A percentile compares a stretch with the other conserved stretches of the same genome.
phyloP scores from a whole-genome alignment of 1,140 invertebrate genomes.

The Olivierus martensii region DNA sequence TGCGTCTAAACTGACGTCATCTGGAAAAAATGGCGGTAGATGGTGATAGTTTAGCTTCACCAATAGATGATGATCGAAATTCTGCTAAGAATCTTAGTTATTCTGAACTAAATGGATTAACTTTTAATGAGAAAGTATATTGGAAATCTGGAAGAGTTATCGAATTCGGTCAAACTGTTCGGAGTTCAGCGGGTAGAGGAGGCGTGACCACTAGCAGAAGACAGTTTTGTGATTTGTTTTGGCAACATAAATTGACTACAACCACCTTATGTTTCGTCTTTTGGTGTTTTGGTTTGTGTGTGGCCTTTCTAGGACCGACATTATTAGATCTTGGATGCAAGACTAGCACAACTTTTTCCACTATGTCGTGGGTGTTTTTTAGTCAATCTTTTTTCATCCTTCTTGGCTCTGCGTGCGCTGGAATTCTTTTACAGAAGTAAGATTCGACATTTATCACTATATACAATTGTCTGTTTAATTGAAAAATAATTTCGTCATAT shows the following conservation, averaged over 20 bases:
- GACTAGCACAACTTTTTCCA: slow-evolving; percentile 30
- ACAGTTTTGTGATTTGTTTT: slow-evolving; percentile 30
- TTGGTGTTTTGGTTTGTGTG: slow-evolving; percentile 37
- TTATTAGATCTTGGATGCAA: slow-evolving; percentile 36
- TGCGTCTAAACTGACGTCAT: too few relatives aligned
- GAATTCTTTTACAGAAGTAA: slow-evolving; percentile 33
- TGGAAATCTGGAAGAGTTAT: too few relatives aligned
- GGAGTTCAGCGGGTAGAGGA: not conserved
- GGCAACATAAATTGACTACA: slow-evolving; percentile 31
- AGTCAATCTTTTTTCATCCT: slow-evolving; percentile 36
- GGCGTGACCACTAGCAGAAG: slow-evolving; percentile 10
- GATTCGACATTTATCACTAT: slow-evolving; percentile 16
- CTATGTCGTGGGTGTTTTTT: slow-evolving; percentile 39
- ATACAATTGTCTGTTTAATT: not conserved
- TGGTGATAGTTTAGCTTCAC: too few relatives aligned
- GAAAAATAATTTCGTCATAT: too few relatives aligned
- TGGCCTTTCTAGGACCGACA: slow-evolving; percentile 37
- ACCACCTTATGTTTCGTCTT: slow-evolving; percentile 34
- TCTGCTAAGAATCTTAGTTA: too few relatives aligned
- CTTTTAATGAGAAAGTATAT: too few relatives aligned
- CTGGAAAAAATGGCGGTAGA: too few relatives aligned
- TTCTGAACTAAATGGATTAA: too few relatives aligned
- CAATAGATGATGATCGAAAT: too few relatives aligned
- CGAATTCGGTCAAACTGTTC: too few relatives aligned
- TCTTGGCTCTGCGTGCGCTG: slow-evolving; percentile 34